Base-by-base conservation (phyloP, 2,888 invertebrate genomes). In the Neocrepidodera transversa region DNA sequence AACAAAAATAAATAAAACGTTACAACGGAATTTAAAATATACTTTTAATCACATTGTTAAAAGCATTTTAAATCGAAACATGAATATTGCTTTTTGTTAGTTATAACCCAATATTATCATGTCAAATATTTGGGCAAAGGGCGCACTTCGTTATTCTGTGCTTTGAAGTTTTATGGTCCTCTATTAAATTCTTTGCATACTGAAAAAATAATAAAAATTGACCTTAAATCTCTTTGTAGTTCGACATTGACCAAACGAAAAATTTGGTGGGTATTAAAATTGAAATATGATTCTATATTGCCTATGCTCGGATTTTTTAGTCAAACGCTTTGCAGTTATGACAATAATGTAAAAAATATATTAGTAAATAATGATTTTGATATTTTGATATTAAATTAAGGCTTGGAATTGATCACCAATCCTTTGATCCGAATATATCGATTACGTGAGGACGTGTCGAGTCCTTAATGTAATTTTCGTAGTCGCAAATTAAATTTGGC, bases 111-210 rank as follows among this genome's bases (percentile, higher is more conserved):
- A 28, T 40, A 40, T 18, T 10, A 16, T 16, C 17, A 40, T 16
- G 40, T 5, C 40, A 40, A 40, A 40, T 40, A 40, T 40, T 40
- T 40, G 16, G 16, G 17, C 40, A 40, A 8, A 40, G 18, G 16
- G 16, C 40, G 10, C 40, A 40, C 16, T 16, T 14, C 16, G 40
- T 40, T 16, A 40, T 40, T 16, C 7, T 10, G 13, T 8, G 40
- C 40, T 40, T 40, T 40, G 40, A 40, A 16, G 17, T 40, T 40
- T 18, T 16, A 40, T 18, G 6, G 16, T 16, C 40, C 40, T 40
- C 40, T 40, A 40, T 40, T 40, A 40, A 40, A 40, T 40, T 40
- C 40, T 40, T 40, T 14, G 40, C 40, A 40, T 40, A 40, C 40
- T 40, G n/a, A 40, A 40, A 40, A 40, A 40, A 40, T 40, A 40